Percentiles rank a stretch among this genome's conserved stretches.
phyloP scores from a whole-genome alignment of 2,113 vertebrate species.

The Heterochromis multidens region DNA sequence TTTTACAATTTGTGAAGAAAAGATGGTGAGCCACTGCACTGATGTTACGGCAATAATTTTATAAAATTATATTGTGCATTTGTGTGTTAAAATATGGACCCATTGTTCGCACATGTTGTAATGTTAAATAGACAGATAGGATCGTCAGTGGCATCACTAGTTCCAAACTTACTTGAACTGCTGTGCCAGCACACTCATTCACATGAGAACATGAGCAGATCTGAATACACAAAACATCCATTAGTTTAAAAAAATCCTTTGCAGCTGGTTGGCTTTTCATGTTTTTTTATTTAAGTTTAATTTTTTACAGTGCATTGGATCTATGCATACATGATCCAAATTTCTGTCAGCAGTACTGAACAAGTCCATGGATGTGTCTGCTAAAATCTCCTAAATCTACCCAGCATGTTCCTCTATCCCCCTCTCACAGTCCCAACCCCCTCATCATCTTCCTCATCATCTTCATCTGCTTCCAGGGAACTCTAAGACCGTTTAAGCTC shows the following conservation, averaged over 20 bases:
- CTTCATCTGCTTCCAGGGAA: slow-evolving; percentile 9
- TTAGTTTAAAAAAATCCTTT: not conserved
- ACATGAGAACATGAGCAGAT: not conserved
- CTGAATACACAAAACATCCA: not conserved
- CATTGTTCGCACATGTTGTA: not conserved
- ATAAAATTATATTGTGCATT: not conserved
- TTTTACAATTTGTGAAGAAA: too few relatives aligned
- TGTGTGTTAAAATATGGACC: not conserved
- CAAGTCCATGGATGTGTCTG: slow-evolving; percentile 29
- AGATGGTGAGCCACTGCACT: not conserved
- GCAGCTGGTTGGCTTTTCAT: not conserved
- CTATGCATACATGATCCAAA: slow-evolving; percentile 12
- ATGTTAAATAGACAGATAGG: too few relatives aligned
- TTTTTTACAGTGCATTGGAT: not conserved
- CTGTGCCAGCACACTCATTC: not conserved
- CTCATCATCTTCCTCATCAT: slow-evolving; percentile 11
- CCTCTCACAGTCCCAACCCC: not conserved
- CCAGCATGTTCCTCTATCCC: not conserved
- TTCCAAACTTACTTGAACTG: not conserved
- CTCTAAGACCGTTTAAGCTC: slow-evolving; percentile 8
- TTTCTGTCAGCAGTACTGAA: slow-evolving; percentile 43
- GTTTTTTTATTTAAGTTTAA: not conserved
- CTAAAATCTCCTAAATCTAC: not conserved
- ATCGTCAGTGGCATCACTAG: not conserved
- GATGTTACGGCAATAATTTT: not conserved